These are phyloP conservation scores for Drosophila orosa DNA, from an alignment of 1,140 invertebrate species.

Conservation along the genomic window DNA sequence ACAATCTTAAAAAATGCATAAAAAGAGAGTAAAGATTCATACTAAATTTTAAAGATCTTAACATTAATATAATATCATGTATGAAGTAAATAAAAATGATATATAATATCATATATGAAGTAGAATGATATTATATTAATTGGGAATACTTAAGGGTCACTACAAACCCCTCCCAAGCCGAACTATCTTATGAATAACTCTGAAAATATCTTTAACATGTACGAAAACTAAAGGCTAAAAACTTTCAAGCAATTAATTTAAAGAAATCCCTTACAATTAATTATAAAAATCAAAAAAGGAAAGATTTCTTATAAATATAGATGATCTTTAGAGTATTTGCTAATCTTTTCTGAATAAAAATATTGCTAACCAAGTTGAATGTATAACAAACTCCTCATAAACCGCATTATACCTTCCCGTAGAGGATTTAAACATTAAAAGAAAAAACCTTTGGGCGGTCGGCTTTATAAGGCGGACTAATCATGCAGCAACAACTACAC, in stretches of 20 bases:
- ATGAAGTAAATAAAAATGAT: neutral
- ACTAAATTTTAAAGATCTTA: neutral
- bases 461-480: slow-evolving; percentile 60
- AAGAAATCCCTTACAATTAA: no score
- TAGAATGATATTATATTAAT: no score
- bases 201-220: no score
- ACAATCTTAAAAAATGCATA: no score
- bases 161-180: neutral
- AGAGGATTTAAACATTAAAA: neutral
- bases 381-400: neutral
- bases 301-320: no score
- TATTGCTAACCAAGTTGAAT: no score
- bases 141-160: neutral
- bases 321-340: no score
- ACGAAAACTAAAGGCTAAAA: no score
- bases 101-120: neutral
- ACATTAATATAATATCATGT: neutral
- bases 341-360: no score
- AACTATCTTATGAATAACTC: no score
- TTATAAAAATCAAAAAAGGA: no score
- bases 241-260: no score
- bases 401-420: neutral
- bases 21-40: neutral
- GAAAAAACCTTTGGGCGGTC: slow-evolving; percentile 25
- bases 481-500: slow-evolving; percentile 49